Percentiles rank a stretch among this genome's conserved stretches.
Evolutionary conservation across 2,797 vertebrate species (phyloP).

Genomic region (Anableps anableps): DNA sequence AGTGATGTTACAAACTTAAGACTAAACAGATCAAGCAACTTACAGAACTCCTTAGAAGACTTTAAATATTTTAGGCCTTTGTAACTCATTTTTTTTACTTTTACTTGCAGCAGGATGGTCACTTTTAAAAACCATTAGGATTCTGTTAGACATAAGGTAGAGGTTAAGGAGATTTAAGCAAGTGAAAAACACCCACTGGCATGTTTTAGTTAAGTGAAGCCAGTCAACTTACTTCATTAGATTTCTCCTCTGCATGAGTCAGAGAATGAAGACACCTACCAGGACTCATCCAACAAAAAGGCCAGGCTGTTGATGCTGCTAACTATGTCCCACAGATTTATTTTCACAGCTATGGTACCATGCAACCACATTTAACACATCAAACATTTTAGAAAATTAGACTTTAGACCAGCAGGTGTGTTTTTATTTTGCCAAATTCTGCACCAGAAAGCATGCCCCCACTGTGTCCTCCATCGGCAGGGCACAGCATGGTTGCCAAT

Average conservation of each 20-base stretch:
- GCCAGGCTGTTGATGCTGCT: slow-evolving; percentile 6
- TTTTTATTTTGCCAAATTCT: slow-evolving; percentile 35
- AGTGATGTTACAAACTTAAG: background rate
- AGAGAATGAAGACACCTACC: slow-evolving; percentile 32
- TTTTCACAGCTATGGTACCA: slow-evolving; percentile 37
- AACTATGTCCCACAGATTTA: slow-evolving; percentile 34
- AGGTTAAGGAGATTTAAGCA: background rate
- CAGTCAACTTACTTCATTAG: slow-evolving; percentile 9
- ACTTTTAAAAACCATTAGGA: background rate
- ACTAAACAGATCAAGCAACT: background rate
- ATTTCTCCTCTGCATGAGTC: slow-evolving; percentile 33
- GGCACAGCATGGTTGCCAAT: slow-evolving; percentile 4
- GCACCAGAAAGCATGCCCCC: slow-evolving; percentile 21
- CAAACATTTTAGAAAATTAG: slow-evolving; percentile 50
- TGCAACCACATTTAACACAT: slow-evolving; percentile 38
- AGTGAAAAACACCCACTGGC: slow-evolving; percentile 13
- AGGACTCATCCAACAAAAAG: slow-evolving; percentile 32
- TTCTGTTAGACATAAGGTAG: slow-evolving; percentile 12
- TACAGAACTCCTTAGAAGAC: background rate
- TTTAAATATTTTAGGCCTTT: background rate
- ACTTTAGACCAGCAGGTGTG: slow-evolving; percentile 51
- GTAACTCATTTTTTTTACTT: background rate
- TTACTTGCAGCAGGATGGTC: background rate
- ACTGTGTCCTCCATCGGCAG: background rate
- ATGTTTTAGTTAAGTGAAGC: slow-evolving; percentile 20